A percentile compares a stretch with the other conserved stretches of the same genome.
Evolutionary conservation across 2,797 vertebrate species (phyloP).

Genomic region (Sebastes baramenuke): DNA sequence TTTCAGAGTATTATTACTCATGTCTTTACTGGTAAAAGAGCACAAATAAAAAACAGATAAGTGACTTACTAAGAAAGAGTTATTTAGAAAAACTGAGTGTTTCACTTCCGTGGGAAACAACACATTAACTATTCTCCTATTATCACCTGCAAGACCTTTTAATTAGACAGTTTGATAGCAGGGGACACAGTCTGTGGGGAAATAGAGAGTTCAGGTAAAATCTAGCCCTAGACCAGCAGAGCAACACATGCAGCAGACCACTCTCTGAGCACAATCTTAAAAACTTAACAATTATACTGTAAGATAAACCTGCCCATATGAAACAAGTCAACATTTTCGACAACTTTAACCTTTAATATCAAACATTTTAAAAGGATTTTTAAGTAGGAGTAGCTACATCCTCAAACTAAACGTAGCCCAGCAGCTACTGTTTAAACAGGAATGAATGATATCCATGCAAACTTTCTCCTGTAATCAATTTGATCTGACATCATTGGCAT

Average conservation of each 20-base stretch:
- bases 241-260: not conserved
- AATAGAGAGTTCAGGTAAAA: not conserved
- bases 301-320: not conserved
- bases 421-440: conserved; percentile 16
- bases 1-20: not conserved
- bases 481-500: conserved; percentile 27
- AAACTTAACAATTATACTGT: not conserved
- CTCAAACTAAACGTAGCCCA: not conserved
- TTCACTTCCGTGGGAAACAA: conserved; percentile 25
- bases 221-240: not conserved
- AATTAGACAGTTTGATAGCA: not conserved
- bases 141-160: too few relatives aligned
- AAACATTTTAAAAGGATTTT: not conserved
- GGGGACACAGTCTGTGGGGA: not conserved
- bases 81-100: not conserved
- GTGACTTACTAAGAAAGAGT: not conserved
- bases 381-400: not conserved
- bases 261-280: not conserved
- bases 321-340: not conserved
- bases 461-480: conserved; percentile 15
- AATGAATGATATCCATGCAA: conserved; percentile 49
- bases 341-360: not conserved
- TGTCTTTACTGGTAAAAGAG: not conserved
- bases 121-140: not conserved
- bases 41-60: not conserved